Conservation (phyloP, 2,888 invertebrate genomes). For the Cephus nigrinus region DNA sequence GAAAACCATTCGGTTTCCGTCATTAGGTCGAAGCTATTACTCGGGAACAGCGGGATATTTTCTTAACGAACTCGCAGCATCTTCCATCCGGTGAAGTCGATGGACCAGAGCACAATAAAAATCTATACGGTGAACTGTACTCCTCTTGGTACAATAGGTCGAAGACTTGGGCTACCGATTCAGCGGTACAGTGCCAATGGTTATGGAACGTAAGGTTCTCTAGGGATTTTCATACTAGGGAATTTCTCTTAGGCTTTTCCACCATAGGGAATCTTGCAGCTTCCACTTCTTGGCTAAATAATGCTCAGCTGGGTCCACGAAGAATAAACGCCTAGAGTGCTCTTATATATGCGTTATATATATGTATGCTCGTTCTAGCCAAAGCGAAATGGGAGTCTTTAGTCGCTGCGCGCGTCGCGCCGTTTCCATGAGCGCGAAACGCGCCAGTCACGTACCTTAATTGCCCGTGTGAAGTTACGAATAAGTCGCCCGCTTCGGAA, state of each 20-base stretch:
- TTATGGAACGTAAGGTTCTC: neutral
- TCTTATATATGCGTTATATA: neutral
- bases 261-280: neutral
- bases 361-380: neutral
- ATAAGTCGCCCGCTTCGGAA: neutral
- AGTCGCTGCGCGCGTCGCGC: slow-evolving; percentile 41
- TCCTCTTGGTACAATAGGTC: neutral
- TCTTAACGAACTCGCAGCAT: slow-evolving; percentile 36
- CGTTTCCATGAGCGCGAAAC: slow-evolving; percentile 45
- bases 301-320: neutral
- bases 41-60: slow-evolving; percentile 36
- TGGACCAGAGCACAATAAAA: neutral
- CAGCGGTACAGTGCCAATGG: neutral
- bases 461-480: slow-evolving; percentile 39
- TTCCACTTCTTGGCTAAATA: neutral
- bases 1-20: slow-evolving; percentile 41
- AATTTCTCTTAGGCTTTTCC: neutral
- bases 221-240: neutral
- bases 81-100: neutral
- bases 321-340: neutral
- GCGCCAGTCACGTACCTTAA: slow-evolving; percentile 61
- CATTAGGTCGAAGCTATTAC: slow-evolving; percentile 45
- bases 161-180: neutral
- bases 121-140: neutral
- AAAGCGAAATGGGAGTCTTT: slow-evolving; percentile 38